phyloP scores from a whole-genome alignment of 1,140 invertebrate genomes.

The Heliconius hewitsoni region DNA sequence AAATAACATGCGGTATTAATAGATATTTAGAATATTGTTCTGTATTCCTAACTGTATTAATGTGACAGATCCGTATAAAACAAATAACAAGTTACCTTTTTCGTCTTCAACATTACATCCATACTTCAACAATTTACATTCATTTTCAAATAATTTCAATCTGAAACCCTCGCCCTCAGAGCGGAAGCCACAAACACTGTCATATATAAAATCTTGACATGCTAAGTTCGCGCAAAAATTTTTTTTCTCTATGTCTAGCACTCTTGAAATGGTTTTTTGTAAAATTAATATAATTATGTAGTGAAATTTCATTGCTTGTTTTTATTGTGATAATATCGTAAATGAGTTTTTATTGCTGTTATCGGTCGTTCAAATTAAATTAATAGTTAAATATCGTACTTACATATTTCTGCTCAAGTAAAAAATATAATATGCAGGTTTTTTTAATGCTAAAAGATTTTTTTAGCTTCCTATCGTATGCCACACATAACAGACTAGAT shows the following conservation, averaged over 20 bases:
- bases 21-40: no score
- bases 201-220: slow-evolving; percentile 35
- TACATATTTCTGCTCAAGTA: no score
- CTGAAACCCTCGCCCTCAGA: slow-evolving; percentile 41
- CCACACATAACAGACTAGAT: no score
- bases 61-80: no score
- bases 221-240: slow-evolving; percentile 50
- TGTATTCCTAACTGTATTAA: no score
- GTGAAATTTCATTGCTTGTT: slow-evolving; percentile 5
- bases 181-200: slow-evolving; percentile 54
- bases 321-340: background rate
- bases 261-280: background rate
- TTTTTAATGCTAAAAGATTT: background rate
- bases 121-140: slow-evolving; percentile 59
- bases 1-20: no score
- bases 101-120: slow-evolving; percentile 52
- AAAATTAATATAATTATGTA: background rate
- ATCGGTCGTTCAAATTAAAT: background rate
- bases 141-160: slow-evolving; percentile 56
- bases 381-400: background rate
- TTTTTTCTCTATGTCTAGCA: slow-evolving; percentile 37
- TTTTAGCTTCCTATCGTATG: background rate
- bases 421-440: no score
- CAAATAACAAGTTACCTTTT: slow-evolving; percentile 39
- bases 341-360: slow-evolving; percentile 8